A percentile compares a stretch with the other conserved stretches of the same genome.
These are phyloP conservation scores for Nothocercus julius DNA, from an alignment of 2,113 vertebrate species.

Conservation along the genomic window DNA sequence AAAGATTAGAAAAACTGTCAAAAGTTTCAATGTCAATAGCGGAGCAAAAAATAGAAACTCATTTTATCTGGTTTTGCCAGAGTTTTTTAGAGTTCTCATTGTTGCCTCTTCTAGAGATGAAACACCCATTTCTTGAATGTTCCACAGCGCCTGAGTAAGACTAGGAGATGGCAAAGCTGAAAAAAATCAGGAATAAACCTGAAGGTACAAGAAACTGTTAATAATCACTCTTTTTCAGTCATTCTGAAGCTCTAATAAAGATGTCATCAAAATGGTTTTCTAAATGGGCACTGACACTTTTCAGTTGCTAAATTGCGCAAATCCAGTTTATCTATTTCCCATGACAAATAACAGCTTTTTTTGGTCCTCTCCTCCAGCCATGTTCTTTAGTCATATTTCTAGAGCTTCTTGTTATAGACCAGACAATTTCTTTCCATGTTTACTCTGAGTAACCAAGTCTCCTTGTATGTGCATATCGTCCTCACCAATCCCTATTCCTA, in stretches of 20 bases:
- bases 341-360: not conserved
- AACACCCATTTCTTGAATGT: not conserved
- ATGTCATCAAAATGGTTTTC: not conserved
- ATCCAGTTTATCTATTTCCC: not conserved
- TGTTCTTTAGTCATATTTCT: not conserved
- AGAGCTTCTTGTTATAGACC: not conserved
- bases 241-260: not conserved
- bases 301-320: not conserved
- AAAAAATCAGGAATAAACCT: not conserved
- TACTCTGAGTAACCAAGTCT: not conserved
- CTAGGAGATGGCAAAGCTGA: not conserved
- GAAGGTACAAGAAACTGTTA: not conserved
- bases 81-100: not conserved
- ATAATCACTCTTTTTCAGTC: not conserved
- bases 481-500: not conserved
- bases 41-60: slow-evolving; percentile 20
- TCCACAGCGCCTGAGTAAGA: not conserved
- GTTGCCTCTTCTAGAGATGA: not conserved
- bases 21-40: slow-evolving; percentile 11
- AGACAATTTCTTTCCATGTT: not conserved
- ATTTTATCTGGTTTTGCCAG: not conserved
- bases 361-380: not conserved
- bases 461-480: not conserved
- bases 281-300: not conserved
- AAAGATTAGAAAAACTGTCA: slow-evolving; percentile 41